Base-by-base conservation (phyloP, 2,888 invertebrate species). In the Tholera decimalis region DNA sequence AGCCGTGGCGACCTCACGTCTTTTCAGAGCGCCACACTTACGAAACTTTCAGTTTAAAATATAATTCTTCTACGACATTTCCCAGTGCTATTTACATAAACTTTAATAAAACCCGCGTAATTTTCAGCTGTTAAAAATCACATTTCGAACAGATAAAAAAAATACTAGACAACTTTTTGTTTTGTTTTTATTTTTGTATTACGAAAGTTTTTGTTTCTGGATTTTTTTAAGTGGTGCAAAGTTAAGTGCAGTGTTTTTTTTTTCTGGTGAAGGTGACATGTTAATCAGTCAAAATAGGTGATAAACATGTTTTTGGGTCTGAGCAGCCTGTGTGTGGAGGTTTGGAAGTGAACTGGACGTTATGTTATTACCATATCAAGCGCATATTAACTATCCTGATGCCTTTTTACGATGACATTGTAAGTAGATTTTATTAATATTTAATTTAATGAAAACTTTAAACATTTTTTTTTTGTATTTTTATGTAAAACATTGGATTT, bases 361-460 rank as follows among this genome's bases (percentile, higher is more conserved):
- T 93, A 94, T 95, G 95, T 81, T 91, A 89, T 67, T 88, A 87
- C 63, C 88, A 93, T 56, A 87, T 94, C 77, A 89, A 89, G 83
- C 87, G 88, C 77, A 86, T 93, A 69, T 71, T 93, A 60, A 85
- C 89, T 65, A 88, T 93, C 88, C 92, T 93, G 73, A 95, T 95
- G 94, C 93, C 94, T 85, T 89, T 89, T 91, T 93, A 95, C 91
- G 92, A 94, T 93, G 92, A 92, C 81, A 91, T 92, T 89, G 95
- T 95, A 77, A 94, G 95, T 88, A 50, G 0, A 33, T 2, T 37
- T 67, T 56, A 39, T 57, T 28, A 11, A 0, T 26, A 37, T 49
- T 39, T 44, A n/a, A n/a, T n/a, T 33, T 28, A n/a, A 20, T 30
- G 37, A 44, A 58, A 18, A 15, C 3, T 30, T 44, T 50, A 58